Base-by-base conservation (phyloP, 2,888 invertebrate genomes). In the Drosophila picticornis region DNA sequence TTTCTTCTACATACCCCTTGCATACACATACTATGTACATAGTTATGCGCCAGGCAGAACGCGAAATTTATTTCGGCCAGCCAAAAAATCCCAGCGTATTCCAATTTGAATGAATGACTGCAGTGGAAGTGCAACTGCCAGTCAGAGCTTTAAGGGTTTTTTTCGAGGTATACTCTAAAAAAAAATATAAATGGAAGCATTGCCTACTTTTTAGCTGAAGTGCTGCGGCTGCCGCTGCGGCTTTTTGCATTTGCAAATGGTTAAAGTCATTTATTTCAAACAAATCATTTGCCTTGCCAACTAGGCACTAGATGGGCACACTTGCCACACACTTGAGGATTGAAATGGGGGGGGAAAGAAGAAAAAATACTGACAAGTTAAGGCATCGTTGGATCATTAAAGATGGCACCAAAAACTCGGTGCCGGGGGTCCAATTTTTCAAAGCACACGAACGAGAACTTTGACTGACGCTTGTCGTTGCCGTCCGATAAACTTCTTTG, bases 181-280 rank as follows among this genome's bases (percentile, higher is more conserved):
- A 57, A 68, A 75, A 31, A 52, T 27, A 38, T 34, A 59, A 60
- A 75, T 16, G 46, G 81, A 87, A 67, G 69, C 69, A 67, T 72
- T 84, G 88, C 84, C 88, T 84, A 83, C 78, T 81, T 88, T 88
- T 70, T 51, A 68, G 80, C 71, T 81, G 78, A 83, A 88, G 83
- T 88, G 71, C 88, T 88, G 84, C 75, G 81, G 83, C 75, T 78
- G 71, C 66, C 77, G 48, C 58, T 79, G 79, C 75, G 79, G 84
- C 79, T 83, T 80, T 86, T 87, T 84, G 67, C 83, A 77, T 74
- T 77, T 57, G 76, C 81, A 83, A 84, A 88, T 88, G 86, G 81
- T 83, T 81, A 81, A 88, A 88, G 88, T 86, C 86, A 88, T 84
- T 84, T 84, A 88, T 84, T 84, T 83, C 76, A 73, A 88, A 88